Base-by-base conservation (phyloP, 2,797 vertebrate species). In the Eremophila alpestris region DNA sequence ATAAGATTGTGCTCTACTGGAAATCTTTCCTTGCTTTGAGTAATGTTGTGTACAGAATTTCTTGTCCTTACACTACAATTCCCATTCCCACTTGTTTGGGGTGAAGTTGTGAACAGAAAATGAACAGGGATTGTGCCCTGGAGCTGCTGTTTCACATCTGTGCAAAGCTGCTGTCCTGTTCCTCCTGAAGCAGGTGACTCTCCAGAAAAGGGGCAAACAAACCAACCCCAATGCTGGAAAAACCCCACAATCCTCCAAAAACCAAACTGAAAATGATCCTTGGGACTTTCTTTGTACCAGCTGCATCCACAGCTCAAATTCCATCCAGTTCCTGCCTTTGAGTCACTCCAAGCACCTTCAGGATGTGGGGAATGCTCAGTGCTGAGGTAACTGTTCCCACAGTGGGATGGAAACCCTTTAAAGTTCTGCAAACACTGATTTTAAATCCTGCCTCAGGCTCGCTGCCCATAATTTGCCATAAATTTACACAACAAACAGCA, bases 51-150 rank as follows among this genome's bases (percentile, higher is more conserved):
- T 30, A 3, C 24, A 7, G 32, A 75, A 6, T 48, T 75, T 56
- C 10, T 13, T 21, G 14, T n/a, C 41, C 43, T 84, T 46, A 43
- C 58, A 55, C 17, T 19, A 4, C 34, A 83, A 10, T 64, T 87
- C 77, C 29, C 38, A 38, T 38, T 62, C 21, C n/a, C 38, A 45
- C 5, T 74, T 62, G 30, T 11, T 22, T 0, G 0, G 8, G 21
- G 10, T 1, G 1, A 91, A 45, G 15, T 14, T 58, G 27, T 16
- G 27, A 70, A 23, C 0, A 54, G 43, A 86, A 92, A 83, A 92
- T 2, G n/a, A 73, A 32, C 22, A 30, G 36, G 48, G 16, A 21
- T 13, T 30, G 41, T 30, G 56, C 58, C 40, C 9, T 3, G 5
- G n/a, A 54, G 43, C 10, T 54, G 40, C n/a, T 16, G 1, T 22